Base-by-base conservation (phyloP, 2,888 invertebrate species). In the Melinaea marsaeus region DNA sequence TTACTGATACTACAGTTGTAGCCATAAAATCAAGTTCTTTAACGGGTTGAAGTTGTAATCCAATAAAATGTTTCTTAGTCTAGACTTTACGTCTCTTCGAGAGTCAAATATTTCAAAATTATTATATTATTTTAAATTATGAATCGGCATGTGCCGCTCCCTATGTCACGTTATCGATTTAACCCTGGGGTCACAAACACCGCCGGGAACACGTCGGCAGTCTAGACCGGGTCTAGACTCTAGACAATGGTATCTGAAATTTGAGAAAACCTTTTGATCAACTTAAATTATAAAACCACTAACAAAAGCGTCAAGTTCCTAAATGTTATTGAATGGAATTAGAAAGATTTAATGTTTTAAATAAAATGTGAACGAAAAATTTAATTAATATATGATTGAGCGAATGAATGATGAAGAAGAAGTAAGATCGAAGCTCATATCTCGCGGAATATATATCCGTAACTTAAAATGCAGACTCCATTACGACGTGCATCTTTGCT, bases 171-270 rank as follows among this genome's bases (percentile, higher is more conserved):
- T 64, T 72, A 72, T 75, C 65, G 74, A 73, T 74, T 72, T 63
- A 35, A 66, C 62, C 60, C 66, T 66, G 68, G 60, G 70, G 69
- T 74, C 74, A 71, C 73, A 75, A 72, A 74, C 71, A 72, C 64
- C 69, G 71, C 65, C 66, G 60, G 67, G 54, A 69, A 63, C 68
- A 69, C 63, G 64, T 62, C 57, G 72, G 72, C 66, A 66, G 88
- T 86, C 88, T 88, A 88, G 88, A 87, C 88, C 64, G 7, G 69
- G 88, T 87, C 88, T 88, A 88, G 88, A 88, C 88, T 87, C 88
- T 88, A 88, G 88, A 88, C 88, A 73, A 70, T 64, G 46, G 46
- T 51, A 79, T 79, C 74, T 75, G 69, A 74, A 67, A 64, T 59
- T 57, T 58, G 55, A 58, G 60, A 65, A 57, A 58, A 46, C 32